Percentiles rank a stretch among this genome's conserved stretches.
phyloP scores from a whole-genome alignment of 2,888 invertebrate species.

The Prosopocoilus inquinatus region DNA sequence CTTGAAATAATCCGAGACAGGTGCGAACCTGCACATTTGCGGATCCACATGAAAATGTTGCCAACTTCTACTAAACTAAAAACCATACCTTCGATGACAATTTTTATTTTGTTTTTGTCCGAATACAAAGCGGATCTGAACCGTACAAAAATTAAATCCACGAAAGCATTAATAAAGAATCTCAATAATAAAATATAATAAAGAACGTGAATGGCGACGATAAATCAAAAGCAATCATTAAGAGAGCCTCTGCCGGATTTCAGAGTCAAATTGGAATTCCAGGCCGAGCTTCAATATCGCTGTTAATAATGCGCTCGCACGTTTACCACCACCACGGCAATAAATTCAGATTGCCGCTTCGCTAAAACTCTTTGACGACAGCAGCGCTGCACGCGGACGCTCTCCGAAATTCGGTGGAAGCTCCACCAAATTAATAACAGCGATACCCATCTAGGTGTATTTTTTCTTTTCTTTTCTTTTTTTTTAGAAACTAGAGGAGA shows the following conservation, averaged over 20 bases:
- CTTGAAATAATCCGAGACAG: too few species aligned
- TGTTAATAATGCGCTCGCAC: slow-evolving; percentile 46
- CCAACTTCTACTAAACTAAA: too few species aligned
- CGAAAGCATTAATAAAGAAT: not conserved
- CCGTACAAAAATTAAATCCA: too few species aligned
- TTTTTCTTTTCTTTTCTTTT: not conserved
- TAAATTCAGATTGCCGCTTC: slow-evolving; percentile 29
- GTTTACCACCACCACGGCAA: slow-evolving; percentile 30
- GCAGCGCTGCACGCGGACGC: not conserved
- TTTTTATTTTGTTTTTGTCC: not conserved
- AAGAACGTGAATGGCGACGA: slow-evolving; percentile 47
- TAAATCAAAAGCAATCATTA: slow-evolving; percentile 52
- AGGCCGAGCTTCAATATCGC: slow-evolving; percentile 45
- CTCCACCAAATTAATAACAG: too few species aligned
- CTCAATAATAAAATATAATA: slow-evolving; percentile 36
- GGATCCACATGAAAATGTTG: too few species aligned
- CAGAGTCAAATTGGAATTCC: slow-evolving; percentile 51
- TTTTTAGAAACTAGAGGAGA: not conserved
- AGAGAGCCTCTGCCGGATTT: slow-evolving; percentile 45
- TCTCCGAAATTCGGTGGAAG: not conserved
- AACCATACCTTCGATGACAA: too few species aligned
- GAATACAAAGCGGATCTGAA: too few species aligned
- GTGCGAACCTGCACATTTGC: too few species aligned
- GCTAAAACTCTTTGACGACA: slow-evolving; percentile 5
- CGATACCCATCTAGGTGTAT: too few species aligned